Base-by-base conservation (phyloP, 2,113 vertebrate genomes). In the Stomatorhinus ivindoensis region DNA sequence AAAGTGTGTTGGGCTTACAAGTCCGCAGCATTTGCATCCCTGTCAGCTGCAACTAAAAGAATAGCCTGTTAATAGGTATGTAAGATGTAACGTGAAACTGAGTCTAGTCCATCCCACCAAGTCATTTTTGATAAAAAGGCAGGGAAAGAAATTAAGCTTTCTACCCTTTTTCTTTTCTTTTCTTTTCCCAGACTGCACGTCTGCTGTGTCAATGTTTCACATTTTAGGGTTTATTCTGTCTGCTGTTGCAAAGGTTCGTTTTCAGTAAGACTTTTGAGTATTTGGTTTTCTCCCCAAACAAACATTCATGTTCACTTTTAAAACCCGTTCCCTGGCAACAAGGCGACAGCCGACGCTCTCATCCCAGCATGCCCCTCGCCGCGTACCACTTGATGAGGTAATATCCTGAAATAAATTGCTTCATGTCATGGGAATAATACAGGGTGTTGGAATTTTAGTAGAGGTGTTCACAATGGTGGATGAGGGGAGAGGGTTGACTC, bases 11-110 rank as follows among this genome's bases (percentile, higher is more conserved):
- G 88, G 11, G 86, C 82, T 91, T 39, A 8, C 69, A 90, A 89
- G 90, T 89, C 80, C 4, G 35, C 86, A 88, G 88, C 91, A 87
- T 88, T 91, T 88, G 65, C 87, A 83, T 27, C 87, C 65, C 87
- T 86, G n/a, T 83, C 73, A 90, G 82, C 73, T 17, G 17, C 35
- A 35, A 31, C 61, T 27, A 80, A 88, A 92, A 90, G 61, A 50
- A 50, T 35, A 15, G 39, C 48, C 58, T 44, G 80, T 83, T 82
- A 83, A 88, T 88, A 51, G 47, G 24, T 61, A 84, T 46, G 58
- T 89, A 61, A 51, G 42, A 61, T 8, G 48, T 27, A 48, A 82
- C 35, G 21, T 35, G 21, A 15, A 31, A 53, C 42, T 27, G 35
- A 46, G 47, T 50, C 27, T 44, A 48, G 19, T 31, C 8, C n/a